These are phyloP conservation scores for Sinohyriopsis cumingii DNA, from an alignment of 2,888 invertebrate genomes.

Conservation along the genomic window DNA sequence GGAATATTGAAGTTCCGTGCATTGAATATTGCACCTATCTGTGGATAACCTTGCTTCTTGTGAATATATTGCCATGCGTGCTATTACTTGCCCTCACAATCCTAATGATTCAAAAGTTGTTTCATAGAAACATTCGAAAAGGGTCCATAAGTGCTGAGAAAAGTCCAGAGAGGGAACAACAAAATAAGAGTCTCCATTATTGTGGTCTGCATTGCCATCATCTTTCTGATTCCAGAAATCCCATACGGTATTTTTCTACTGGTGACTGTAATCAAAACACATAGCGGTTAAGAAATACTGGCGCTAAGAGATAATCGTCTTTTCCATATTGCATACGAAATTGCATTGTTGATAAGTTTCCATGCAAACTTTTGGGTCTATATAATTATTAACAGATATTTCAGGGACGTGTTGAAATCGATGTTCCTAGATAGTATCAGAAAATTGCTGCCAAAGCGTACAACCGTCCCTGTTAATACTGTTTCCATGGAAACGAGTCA, in stretches of 20 bases:
- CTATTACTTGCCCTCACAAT: conserved; percentile 22
- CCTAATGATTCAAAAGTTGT: conserved; percentile 20
- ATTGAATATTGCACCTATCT: conserved; percentile 14
- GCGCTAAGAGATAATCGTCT: conserved; percentile 14
- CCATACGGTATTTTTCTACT: conserved; percentile 28
- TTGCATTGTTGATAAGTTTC: conserved; percentile 25
- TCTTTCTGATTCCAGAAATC: conserved; percentile 32
- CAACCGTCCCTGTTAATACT: too few species aligned
- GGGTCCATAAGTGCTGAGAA: conserved; percentile 8
- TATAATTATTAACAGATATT: conserved; percentile 19
- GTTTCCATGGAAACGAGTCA: too few species aligned
- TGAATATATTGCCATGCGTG: conserved; percentile 30
- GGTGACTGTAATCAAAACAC: conserved; percentile 9
- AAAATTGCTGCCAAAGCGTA: too few species aligned
- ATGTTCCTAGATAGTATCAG: too few species aligned
- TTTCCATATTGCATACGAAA: conserved; percentile 19
- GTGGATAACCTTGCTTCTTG: conserved; percentile 19
- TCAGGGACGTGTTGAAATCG: conserved; percentile 1
- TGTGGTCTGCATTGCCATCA: conserved; percentile 25
- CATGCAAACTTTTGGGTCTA: conserved; percentile 41
- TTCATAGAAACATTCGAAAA: conserved; percentile 6
- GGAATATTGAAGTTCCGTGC: conserved; percentile 9
- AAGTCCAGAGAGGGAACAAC: conserved; percentile 5
- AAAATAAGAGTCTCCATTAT: conserved; percentile 29
- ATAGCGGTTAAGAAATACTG: conserved; percentile 5